phyloP scores from a whole-genome alignment of 2,113 vertebrate genomes.

The Ceratotherium simum region DNA sequence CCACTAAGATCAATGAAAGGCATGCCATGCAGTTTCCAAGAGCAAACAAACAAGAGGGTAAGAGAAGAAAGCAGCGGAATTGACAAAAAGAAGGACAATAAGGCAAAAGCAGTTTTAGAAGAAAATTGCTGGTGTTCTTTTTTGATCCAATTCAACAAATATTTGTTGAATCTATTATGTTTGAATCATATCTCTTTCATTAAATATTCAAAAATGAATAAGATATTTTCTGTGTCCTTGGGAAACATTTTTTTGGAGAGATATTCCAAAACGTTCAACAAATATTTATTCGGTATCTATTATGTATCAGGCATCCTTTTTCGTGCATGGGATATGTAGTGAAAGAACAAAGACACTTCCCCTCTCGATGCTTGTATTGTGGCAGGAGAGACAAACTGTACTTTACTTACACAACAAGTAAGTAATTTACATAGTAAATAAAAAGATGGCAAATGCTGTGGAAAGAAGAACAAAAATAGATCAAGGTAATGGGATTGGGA shows the following conservation, averaged over 20 bases:
- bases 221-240: background rate
- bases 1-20: background rate
- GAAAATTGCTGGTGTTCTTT: background rate
- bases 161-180: background rate
- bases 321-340: background rate
- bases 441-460: background rate
- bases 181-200: background rate
- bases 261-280: background rate
- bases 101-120: background rate
- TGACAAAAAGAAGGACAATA: background rate
- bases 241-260: background rate
- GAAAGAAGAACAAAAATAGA: background rate
- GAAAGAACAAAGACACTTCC: background rate
- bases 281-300: background rate
- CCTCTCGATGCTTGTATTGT: background rate
- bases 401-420: background rate
- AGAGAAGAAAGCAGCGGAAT: background rate
- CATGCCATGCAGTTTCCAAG: background rate
- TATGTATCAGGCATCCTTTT: background rate
- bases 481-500: background rate
- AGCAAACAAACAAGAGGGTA: background rate
- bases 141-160: background rate
- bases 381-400: background rate
- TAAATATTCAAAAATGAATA: background rate
- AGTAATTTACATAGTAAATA: background rate